These are phyloP conservation scores for Gorsachius goisagi DNA, from an alignment of 2,113 vertebrate genomes.

Conservation along the genomic window DNA sequence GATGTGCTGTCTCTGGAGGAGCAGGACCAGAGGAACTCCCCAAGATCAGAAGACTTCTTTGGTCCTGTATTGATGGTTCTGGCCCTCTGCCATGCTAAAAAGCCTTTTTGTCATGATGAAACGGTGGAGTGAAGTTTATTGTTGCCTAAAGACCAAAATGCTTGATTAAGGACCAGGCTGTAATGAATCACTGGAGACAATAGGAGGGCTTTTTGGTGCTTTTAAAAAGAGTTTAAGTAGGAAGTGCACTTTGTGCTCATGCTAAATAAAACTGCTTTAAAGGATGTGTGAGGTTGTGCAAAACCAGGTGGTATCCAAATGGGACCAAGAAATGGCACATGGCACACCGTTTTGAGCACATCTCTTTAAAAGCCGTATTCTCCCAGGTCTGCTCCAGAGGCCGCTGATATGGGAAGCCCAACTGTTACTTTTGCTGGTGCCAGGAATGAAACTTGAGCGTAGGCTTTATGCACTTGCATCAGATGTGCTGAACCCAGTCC, in stretches of 20 bases:
- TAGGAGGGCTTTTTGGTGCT: slow-evolving; percentile 32
- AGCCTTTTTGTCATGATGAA: not conserved
- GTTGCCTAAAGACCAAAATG: not conserved
- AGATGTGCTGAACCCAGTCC: slow-evolving; percentile 13
- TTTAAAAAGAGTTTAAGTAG: slow-evolving; percentile 42
- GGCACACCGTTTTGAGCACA: not conserved
- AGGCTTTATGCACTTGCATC: slow-evolving; percentile 35
- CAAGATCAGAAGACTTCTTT: not conserved
- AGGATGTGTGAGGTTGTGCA: slow-evolving; percentile 48
- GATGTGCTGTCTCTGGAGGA: not conserved
- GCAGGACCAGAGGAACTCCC: not conserved
- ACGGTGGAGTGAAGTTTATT: not conserved
- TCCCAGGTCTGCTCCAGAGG: not conserved
- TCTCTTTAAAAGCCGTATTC: not conserved
- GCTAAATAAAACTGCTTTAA: slow-evolving; percentile 65
- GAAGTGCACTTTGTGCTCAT: slow-evolving; percentile 49
- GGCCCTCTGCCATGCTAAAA: slow-evolving; percentile 7
- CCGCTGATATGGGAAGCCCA: not conserved
- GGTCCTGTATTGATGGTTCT: not conserved
- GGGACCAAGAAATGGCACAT: slow-evolving; percentile 10
- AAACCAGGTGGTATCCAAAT: slow-evolving; percentile 50
- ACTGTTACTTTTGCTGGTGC: not conserved
- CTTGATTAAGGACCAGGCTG: not conserved
- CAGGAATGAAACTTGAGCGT: slow-evolving; percentile 45
- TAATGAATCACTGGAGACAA: slow-evolving; percentile 25